phyloP scores from a whole-genome alignment of 2,888 invertebrate species.

The Vanessa cardui region DNA sequence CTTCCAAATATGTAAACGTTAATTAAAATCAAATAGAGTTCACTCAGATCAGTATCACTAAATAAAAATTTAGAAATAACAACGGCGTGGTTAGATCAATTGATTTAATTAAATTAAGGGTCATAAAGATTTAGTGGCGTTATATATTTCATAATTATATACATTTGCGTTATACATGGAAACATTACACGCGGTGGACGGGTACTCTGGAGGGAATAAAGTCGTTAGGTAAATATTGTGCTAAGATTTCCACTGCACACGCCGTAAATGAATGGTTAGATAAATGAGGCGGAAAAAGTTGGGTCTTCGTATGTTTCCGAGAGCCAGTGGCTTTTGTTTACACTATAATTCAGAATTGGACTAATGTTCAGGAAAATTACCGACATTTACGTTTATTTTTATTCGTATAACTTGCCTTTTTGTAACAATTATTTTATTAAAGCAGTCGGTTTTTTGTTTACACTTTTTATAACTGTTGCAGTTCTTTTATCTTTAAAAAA shows the following conservation, averaged over 20 bases:
- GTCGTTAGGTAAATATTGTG: constrained; percentile 44
- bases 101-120: no score
- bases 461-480: no score
- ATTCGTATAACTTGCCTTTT: background rate
- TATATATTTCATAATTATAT: background rate
- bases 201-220: constrained; percentile 10
- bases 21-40: no score
- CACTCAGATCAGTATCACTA: no score
- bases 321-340: constrained; percentile 9
- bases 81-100: no score
- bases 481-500: no score
- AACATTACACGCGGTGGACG: background rate
- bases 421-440: no score
- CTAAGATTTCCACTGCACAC: constrained; percentile 52
- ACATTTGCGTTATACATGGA: background rate
- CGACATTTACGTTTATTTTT: background rate
- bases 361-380: background rate
- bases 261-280: constrained; percentile 61
- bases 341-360: constrained; percentile 5
- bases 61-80: no score
- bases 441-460: no score
- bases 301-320: constrained; percentile 43
- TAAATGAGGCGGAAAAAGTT: constrained; percentile 64
- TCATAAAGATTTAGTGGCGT: background rate
- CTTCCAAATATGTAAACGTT: no score